These are phyloP conservation scores for Gymnocephalus cernua DNA, from an alignment of 2,113 vertebrate genomes.

Conservation along the genomic window DNA sequence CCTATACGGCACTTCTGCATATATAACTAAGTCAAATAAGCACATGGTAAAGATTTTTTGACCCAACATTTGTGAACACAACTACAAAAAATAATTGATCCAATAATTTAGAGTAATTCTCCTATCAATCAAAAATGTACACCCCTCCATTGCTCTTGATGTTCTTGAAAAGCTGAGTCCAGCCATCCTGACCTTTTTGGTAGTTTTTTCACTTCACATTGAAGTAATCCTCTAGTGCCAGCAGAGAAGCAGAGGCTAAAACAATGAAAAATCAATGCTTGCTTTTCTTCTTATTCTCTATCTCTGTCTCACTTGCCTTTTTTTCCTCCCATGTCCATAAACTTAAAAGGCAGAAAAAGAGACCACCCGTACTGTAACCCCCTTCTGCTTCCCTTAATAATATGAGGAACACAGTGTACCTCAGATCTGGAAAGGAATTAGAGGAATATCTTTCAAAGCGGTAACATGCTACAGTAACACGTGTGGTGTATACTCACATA, in stretches of 20 bases:
- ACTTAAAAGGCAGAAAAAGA: slow-evolving; percentile 65
- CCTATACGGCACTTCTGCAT: too few species aligned
- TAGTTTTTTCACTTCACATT: slow-evolving; percentile 25
- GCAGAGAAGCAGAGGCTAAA: slow-evolving; percentile 23
- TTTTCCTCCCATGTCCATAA: slow-evolving; percentile 43
- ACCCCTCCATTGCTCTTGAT: slow-evolving; percentile 20
- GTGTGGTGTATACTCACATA: slow-evolving; percentile 28
- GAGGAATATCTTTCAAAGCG: slow-evolving; percentile 8
- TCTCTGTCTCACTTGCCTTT: slow-evolving; percentile 21
- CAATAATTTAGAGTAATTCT: not conserved
- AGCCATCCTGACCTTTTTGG: slow-evolving; percentile 32
- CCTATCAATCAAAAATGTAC: slow-evolving; percentile 2
- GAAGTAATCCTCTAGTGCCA: slow-evolving; percentile 48
- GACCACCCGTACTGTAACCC: slow-evolving; percentile 71
- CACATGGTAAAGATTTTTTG: not conserved
- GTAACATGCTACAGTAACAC: slow-evolving; percentile 31
- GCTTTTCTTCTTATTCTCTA: slow-evolving; percentile 54
- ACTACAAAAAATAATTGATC: not conserved
- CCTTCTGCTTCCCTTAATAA: slow-evolving; percentile 60
- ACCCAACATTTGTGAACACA: not conserved
- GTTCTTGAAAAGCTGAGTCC: slow-evolving; percentile 37
- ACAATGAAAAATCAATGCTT: slow-evolving; percentile 70
- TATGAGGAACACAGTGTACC: slow-evolving; percentile 61
- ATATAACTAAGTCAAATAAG: not conserved
- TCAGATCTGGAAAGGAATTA: slow-evolving; percentile 64